Conservation (phyloP, 2,888 invertebrate genomes). For the Pseudanteris insignis region DNA sequence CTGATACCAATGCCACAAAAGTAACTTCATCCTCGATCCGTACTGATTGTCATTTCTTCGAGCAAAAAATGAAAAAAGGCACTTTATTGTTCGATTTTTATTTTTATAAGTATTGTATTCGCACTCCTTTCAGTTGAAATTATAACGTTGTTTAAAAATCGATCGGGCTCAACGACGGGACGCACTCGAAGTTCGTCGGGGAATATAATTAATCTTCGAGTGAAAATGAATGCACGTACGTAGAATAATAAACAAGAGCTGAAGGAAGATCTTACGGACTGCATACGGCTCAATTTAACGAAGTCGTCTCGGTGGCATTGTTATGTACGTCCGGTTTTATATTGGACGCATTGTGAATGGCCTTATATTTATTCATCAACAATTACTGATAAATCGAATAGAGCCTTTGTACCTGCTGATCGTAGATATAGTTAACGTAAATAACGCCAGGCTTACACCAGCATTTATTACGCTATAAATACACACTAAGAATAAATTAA, state of each 20-base stretch:
- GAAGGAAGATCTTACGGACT: conserved; percentile 33
- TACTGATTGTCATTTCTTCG: neutral
- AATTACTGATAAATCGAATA: conserved; percentile 56
- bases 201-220: conserved; percentile 37
- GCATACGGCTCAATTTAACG: conserved; percentile 46
- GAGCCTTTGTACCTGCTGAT: conserved; percentile 45
- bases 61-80: neutral
- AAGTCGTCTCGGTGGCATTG: conserved; percentile 52
- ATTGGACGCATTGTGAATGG: conserved; percentile 54
- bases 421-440: conserved; percentile 45
- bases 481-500: no score
- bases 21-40: no score
- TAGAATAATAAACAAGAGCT: conserved; percentile 40
- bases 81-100: no score
- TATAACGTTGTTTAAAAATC: no score
- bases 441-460: no score
- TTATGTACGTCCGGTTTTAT: conserved; percentile 55
- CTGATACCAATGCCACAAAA: conserved; percentile 5
- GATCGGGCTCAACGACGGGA: no score
- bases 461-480: conserved; percentile 18
- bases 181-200: no score
- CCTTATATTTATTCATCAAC: conserved; percentile 66
- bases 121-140: no score
- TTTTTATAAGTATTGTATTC: no score
- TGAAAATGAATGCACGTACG: conserved; percentile 39